Percentiles rank a stretch among this genome's conserved stretches.
Evolutionary conservation across 2,888 invertebrate genomes (phyloP).

Genomic region (Cinara cedri): DNA sequence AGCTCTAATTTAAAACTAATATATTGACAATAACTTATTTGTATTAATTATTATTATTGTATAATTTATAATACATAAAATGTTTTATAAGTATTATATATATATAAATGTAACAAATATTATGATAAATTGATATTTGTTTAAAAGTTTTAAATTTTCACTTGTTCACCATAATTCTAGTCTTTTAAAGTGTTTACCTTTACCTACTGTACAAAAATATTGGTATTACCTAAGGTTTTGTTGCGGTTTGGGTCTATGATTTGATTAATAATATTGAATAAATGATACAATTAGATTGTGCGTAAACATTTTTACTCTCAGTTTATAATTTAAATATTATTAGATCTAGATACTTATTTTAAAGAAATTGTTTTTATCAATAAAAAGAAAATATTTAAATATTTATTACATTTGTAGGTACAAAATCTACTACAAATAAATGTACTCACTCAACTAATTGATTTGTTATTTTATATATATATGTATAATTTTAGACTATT

Average conservation of each 20-base stretch:
- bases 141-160: slow-evolving; percentile 23
- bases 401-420: slow-evolving; percentile 24
- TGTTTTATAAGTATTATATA: background rate
- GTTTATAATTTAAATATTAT: background rate
- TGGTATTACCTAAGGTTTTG: slow-evolving; percentile 25
- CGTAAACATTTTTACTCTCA: too few species aligned
- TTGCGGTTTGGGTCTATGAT: slow-evolving; percentile 25
- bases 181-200: slow-evolving; percentile 30
- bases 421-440: slow-evolving; percentile 28
- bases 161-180: slow-evolving; percentile 54
- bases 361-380: slow-evolving; percentile 30
- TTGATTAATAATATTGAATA: slow-evolving; percentile 17
- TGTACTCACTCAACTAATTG: slow-evolving; percentile 8
- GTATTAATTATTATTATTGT: slow-evolving; percentile 11
- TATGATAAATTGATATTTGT: slow-evolving; percentile 21
- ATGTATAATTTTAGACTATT: background rate
- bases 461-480: background rate
- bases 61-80: slow-evolving; percentile 26
- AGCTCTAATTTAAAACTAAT: slow-evolving; percentile 30
- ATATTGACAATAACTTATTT: slow-evolving; percentile 42
- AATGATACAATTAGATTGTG: background rate
- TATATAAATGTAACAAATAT: background rate
- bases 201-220: slow-evolving; percentile 44
- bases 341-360: slow-evolving; percentile 12
- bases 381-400: slow-evolving; percentile 9